Evolutionary conservation across 92 coral and sea anemone genomes (phyloP).

Genomic region (Zoanthus sansibaricus): DNA sequence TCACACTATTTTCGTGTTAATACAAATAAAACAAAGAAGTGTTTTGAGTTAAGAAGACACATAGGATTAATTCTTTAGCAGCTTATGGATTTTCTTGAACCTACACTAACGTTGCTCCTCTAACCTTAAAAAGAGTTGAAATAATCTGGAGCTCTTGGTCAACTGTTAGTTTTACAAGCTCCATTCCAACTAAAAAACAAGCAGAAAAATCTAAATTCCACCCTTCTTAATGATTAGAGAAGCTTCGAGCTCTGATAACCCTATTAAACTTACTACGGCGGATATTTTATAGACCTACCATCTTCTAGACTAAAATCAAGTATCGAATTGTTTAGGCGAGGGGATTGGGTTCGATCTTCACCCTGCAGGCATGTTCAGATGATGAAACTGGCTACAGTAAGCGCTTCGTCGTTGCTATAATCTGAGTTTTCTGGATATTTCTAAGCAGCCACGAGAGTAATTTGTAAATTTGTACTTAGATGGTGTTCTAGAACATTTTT

Average conservation of each 20-base stretch:
- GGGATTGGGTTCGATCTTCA: constrained; percentile 1
- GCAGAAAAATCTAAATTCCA: background rate
- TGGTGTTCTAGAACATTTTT: background rate
- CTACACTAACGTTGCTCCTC: background rate
- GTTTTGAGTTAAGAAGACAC: background rate
- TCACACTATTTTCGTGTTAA: background rate
- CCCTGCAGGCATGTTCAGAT: background rate
- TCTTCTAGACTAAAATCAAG: background rate
- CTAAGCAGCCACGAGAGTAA: background rate
- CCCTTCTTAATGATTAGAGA: background rate
- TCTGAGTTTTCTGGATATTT: background rate
- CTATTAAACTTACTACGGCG: background rate
- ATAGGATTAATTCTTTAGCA: background rate
- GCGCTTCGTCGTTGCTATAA: background rate
- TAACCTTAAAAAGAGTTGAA: background rate
- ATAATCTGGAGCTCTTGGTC: background rate
- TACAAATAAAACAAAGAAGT: background rate
- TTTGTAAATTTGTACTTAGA: background rate
- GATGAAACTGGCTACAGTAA: background rate
- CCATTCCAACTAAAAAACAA: background rate
- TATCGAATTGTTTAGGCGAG: background rate
- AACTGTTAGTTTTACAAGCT: background rate
- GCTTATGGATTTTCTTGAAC: background rate
- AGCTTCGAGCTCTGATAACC: background rate
- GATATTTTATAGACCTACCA: constrained; percentile 13